A percentile compares a stretch with the other conserved stretches of the same genome.
phyloP scores from a whole-genome alignment of 2,888 invertebrate species.

The Fragum fragum region DNA sequence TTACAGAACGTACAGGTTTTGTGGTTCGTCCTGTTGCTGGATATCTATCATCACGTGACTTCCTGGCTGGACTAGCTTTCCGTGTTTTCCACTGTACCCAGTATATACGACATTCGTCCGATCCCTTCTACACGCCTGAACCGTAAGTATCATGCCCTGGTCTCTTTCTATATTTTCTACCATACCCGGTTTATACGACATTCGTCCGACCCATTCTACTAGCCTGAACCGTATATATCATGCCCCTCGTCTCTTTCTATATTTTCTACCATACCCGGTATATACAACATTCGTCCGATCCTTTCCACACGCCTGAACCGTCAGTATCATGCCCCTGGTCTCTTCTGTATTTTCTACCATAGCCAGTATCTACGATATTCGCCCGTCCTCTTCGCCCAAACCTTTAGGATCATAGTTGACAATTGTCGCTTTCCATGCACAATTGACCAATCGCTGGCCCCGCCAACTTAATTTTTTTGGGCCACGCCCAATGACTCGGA shows the following conservation, averaged over 20 bases:
- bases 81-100: slow-evolving; percentile 95
- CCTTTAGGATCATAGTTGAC: slow-evolving; percentile 93
- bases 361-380: slow-evolving; percentile 98
- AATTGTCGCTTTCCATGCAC: no score
- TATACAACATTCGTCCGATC: slow-evolving; percentile 98
- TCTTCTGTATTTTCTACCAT: no score
- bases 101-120: slow-evolving; percentile 98
- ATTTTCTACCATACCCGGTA: slow-evolving; percentile 96
- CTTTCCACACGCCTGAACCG: slow-evolving; percentile 99
- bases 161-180: no score
- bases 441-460: no score
- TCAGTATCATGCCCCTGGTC: no score
- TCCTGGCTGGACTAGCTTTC: slow-evolving; percentile 93
- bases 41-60: slow-evolving; percentile 93
- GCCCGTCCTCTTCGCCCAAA: slow-evolving; percentile 98
- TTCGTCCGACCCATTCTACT: slow-evolving; percentile 99
- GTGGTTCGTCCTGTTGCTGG: slow-evolving; percentile 97
- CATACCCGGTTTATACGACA: slow-evolving; percentile 98
- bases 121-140: slow-evolving; percentile 99
- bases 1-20: slow-evolving; percentile 93
- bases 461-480: no score
- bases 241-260: no score
- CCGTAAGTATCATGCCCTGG: slow-evolving; percentile 95
- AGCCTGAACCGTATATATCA: slow-evolving; percentile 96
- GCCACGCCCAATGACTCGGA: no score